These are phyloP conservation scores for Eucriotettix oculatus DNA, from an alignment of 2,888 invertebrate genomes.

Conservation along the genomic window DNA sequence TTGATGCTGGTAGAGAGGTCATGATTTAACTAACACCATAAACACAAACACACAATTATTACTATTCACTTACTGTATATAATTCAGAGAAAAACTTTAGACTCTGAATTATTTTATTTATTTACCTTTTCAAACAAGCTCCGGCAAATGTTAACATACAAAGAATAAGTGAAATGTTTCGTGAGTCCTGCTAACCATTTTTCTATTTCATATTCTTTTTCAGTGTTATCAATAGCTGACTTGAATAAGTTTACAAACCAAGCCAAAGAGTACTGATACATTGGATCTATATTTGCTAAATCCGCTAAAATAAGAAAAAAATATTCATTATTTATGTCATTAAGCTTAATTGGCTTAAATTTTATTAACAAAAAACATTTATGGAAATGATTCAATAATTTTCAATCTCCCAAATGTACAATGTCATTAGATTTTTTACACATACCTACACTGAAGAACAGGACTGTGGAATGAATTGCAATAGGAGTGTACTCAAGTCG, in stretches of 20 bases:
- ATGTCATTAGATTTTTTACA: background rate
- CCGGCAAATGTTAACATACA: conserved; percentile 81
- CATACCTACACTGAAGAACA: conserved; percentile 78
- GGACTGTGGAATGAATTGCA: conserved; percentile 71
- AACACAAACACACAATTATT: too few species aligned
- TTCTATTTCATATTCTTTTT: conserved; percentile 63
- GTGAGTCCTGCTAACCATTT: conserved; percentile 57
- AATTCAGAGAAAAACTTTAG: background rate
- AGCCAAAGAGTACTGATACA: conserved; percentile 90
- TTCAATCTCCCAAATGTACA: too few species aligned
- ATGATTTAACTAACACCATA: too few species aligned
- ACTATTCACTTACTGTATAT: too few species aligned
- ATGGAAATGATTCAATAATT: too few species aligned
- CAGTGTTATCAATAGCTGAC: conserved; percentile 70
- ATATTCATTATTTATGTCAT: too few species aligned
- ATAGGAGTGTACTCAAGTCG: conserved; percentile 79
- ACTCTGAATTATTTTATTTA: background rate
- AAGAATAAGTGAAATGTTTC: conserved; percentile 70
- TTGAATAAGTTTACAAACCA: conserved; percentile 89
- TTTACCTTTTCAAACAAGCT: conserved; percentile 83
- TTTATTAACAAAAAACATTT: too few species aligned
- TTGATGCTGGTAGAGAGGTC: too few species aligned
- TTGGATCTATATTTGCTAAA: conserved; percentile 82
- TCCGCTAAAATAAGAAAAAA: conserved; percentile 36
- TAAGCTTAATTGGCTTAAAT: too few species aligned